Percentiles rank a stretch among this genome's conserved stretches.
phyloP scores from a whole-genome alignment of 2,888 invertebrate species.

The Busseola fusca region DNA sequence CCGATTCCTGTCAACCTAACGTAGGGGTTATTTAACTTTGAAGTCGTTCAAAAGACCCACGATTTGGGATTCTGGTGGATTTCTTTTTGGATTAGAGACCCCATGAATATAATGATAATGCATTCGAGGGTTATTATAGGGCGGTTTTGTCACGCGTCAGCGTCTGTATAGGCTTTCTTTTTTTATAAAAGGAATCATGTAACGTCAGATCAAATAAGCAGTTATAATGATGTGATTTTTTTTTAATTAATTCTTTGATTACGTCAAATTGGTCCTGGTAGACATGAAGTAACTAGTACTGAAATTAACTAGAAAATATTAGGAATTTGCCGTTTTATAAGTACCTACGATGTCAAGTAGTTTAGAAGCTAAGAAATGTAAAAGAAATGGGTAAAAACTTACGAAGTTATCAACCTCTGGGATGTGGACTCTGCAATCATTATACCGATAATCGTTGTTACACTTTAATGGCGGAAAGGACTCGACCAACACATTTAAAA shows the following conservation, averaged over 20 bases:
- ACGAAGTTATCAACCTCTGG: background rate
- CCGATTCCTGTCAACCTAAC: slow-evolving; percentile 66
- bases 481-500: background rate
- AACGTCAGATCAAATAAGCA: slow-evolving; percentile 37
- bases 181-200: slow-evolving; percentile 54
- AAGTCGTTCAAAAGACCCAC: slow-evolving; percentile 88
- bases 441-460: too few species aligned
- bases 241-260: slow-evolving; percentile 10
- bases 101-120: slow-evolving; percentile 89
- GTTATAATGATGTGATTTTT: slow-evolving; percentile 12
- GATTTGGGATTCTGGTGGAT: slow-evolving; percentile 87
- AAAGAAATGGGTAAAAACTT: background rate
- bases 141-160: slow-evolving; percentile 80
- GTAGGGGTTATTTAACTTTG: slow-evolving; percentile 87
- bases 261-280: background rate
- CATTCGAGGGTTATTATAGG: slow-evolving; percentile 77
- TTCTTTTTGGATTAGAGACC: slow-evolving; percentile 88
- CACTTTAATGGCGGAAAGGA: background rate
- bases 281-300: background rate
- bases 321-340: background rate
- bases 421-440: too few species aligned
- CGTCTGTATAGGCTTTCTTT: slow-evolving; percentile 69
- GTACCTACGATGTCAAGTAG: background rate
- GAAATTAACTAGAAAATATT: background rate
- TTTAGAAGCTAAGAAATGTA: background rate